Evolutionary conservation across 2,888 invertebrate genomes (phyloP).

Genomic region (Epinotia nisella): DNA sequence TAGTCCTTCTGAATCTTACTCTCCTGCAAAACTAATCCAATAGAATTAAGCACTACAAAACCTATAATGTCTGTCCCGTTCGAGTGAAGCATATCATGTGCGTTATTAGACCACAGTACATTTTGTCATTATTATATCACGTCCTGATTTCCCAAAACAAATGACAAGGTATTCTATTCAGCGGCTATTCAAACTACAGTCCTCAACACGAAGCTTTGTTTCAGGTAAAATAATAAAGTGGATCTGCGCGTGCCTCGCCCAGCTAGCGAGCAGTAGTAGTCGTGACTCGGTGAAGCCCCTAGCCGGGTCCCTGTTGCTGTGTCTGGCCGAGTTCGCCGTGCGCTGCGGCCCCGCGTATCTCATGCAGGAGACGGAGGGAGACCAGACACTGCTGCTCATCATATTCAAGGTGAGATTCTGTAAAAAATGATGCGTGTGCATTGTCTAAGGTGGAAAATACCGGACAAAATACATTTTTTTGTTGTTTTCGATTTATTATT

Average conservation of each 20-base stretch:
- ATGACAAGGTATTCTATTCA: background rate
- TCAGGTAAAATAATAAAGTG: constrained; percentile 84
- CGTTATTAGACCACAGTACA: too few species aligned
- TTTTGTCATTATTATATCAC: background rate
- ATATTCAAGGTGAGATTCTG: constrained; percentile 84
- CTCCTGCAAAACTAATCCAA: too few species aligned
- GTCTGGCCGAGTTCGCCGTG: constrained; percentile 97
- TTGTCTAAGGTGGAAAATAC: too few species aligned
- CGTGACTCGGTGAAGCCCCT: constrained; percentile 87
- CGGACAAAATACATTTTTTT: too few species aligned
- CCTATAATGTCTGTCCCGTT: too few species aligned
- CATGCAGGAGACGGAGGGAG: constrained; percentile 81
- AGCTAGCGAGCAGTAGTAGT: constrained; percentile 80
- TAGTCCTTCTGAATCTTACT: too few species aligned
- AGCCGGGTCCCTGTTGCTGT: constrained; percentile 92
- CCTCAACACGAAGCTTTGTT: constrained; percentile 20
- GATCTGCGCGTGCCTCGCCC: constrained; percentile 81
- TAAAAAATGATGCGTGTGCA: too few species aligned
- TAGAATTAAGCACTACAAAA: too few species aligned
- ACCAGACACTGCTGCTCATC: constrained; percentile 84
- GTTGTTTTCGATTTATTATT: too few species aligned
- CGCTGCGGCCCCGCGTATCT: constrained; percentile 89
- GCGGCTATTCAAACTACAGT: background rate
- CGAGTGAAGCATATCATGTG: too few species aligned
- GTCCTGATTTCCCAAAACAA: background rate